Evolutionary conservation across 1,140 invertebrate genomes (phyloP).

Genomic region (Drosophila ambigua): DNA sequence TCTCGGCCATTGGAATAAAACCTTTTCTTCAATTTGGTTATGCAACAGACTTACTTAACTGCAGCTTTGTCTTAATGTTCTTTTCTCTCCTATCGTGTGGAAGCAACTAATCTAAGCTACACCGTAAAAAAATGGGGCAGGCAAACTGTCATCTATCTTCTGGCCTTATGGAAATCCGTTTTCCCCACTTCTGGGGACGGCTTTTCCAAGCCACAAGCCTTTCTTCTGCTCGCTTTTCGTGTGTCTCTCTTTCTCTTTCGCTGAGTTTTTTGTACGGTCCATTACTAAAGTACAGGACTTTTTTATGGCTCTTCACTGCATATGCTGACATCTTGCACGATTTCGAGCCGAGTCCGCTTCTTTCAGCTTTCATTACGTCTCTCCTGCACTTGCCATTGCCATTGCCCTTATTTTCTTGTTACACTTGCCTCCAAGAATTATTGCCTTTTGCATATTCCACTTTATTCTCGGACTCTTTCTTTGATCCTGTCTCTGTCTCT

Average conservation of each 20-base stretch:
- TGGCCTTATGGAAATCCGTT: constrained; percentile 65
- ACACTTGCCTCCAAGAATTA: constrained; percentile 77
- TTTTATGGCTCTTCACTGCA: constrained; percentile 49
- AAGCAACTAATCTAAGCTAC: constrained; percentile 61
- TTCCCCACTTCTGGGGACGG: constrained; percentile 17
- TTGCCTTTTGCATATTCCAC: constrained; percentile 71
- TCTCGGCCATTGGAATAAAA: constrained; percentile 3
- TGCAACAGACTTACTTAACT: constrained; percentile 27
- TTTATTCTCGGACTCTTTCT: neutral
- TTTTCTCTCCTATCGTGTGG: constrained; percentile 16
- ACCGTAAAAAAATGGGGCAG: constrained; percentile 3
- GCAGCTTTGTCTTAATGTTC: constrained; percentile 42
- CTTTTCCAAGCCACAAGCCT: constrained; percentile 32
- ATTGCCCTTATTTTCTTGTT: constrained; percentile 79
- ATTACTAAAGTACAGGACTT: constrained; percentile 33
- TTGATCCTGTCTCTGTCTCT: constrained; percentile 6
- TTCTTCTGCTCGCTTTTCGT: constrained; percentile 17
- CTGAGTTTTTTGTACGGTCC: constrained; percentile 10
- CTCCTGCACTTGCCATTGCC: constrained; percentile 46
- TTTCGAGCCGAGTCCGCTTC: neutral
- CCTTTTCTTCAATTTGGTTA: constrained; percentile 26
- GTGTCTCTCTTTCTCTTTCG: neutral
- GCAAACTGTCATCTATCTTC: constrained; percentile 61
- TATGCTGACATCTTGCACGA: constrained; percentile 49
- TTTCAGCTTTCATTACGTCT: constrained; percentile 48